Evolutionary conservation across 35 echinoderm and acorn worm species (phyloP).

Genomic region (Diadema setosum): DNA sequence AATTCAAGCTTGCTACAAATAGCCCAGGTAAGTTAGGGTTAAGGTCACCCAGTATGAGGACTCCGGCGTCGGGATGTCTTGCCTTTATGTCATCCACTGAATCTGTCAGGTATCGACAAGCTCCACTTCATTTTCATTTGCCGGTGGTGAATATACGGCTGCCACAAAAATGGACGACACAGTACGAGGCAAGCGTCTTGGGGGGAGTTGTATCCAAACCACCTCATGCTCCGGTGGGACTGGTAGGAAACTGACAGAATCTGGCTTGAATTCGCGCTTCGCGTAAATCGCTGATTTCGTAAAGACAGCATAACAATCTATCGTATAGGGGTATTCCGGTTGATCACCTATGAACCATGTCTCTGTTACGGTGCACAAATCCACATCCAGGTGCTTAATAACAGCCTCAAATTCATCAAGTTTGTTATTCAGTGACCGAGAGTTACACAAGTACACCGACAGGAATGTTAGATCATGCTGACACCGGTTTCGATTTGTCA

Average conservation of each 20-base stretch:
- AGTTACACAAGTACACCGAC: conserved; percentile 4
- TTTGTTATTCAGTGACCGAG: conserved; percentile 31
- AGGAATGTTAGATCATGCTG: background rate
- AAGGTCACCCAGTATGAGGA: background rate
- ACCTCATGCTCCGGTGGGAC: background rate
- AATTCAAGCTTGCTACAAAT: too few species aligned
- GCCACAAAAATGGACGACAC: background rate
- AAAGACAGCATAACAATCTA: background rate
- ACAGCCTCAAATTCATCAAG: conserved; percentile 14
- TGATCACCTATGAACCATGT: conserved; percentile 4
- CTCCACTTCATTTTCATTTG: background rate
- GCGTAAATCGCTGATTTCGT: background rate
- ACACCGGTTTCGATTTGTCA: background rate
- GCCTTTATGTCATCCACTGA: background rate
- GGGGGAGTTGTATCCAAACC: background rate
- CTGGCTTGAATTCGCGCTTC: background rate
- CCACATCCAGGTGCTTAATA: background rate
- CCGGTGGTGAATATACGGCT: background rate
- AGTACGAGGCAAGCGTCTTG: background rate
- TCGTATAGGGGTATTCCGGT: background rate
- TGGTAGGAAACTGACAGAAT: background rate
- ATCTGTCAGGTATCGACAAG: background rate
- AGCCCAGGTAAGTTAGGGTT: too few species aligned
- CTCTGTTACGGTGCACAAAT: conserved; percentile 21
- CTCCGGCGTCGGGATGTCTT: background rate